phyloP scores from a whole-genome alignment of 2,113 vertebrate species.

The Microtus montanus region DNA sequence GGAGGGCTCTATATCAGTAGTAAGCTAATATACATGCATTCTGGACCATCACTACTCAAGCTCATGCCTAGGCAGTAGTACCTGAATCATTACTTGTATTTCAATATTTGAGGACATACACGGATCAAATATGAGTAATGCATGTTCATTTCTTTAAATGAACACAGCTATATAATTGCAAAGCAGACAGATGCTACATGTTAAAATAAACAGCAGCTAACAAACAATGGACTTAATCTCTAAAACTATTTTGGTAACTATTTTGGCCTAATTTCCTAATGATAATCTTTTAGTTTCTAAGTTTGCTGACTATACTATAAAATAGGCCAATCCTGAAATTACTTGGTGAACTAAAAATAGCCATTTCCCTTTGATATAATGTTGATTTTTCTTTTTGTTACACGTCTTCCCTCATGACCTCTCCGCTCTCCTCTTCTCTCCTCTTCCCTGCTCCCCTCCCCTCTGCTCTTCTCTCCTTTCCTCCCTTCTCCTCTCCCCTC shows the following conservation, averaged over 20 bases:
- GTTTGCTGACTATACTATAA: constrained; percentile 25
- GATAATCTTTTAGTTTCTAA: constrained; percentile 35
- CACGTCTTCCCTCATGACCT: background rate
- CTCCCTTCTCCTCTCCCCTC: too few relatives aligned
- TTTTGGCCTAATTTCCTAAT: constrained; percentile 53
- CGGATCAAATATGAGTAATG: background rate
- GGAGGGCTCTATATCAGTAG: background rate
- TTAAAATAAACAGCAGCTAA: constrained; percentile 1
- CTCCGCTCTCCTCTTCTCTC: background rate
- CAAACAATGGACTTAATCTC: background rate
- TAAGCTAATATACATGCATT: background rate
- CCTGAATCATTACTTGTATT: background rate
- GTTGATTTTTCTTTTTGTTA: background rate
- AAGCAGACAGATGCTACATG: background rate
- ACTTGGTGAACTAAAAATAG: background rate
- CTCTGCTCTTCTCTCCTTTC: too few relatives aligned
- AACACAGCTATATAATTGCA: constrained; percentile 9
- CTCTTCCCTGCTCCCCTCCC: background rate
- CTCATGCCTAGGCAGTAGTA: background rate
- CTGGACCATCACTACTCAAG: background rate
- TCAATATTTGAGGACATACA: background rate
- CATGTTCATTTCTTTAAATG: background rate
- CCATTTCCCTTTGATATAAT: background rate
- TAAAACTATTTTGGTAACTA: constrained; percentile 35
- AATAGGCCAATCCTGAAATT: constrained; percentile 50